These are phyloP conservation scores for Lethrus apterus DNA, from an alignment of 1,140 invertebrate genomes.

Conservation along the genomic window DNA sequence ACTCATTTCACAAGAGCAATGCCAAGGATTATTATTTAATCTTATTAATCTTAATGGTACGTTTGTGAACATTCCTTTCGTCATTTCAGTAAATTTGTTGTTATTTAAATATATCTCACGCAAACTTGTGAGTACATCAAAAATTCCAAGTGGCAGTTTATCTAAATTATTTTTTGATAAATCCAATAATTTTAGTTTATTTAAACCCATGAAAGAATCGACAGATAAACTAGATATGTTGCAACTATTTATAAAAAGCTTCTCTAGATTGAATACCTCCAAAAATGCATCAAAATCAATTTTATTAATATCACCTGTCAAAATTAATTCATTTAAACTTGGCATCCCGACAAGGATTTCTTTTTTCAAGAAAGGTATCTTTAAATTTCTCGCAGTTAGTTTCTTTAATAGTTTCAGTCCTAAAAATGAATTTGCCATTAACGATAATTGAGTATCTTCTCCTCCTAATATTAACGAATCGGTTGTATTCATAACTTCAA, in stretches of 20 bases:
- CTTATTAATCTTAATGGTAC: slow-evolving; percentile 49
- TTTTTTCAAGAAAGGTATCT: slow-evolving; percentile 49
- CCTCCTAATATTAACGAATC: slow-evolving; percentile 53
- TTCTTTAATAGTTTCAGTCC: slow-evolving; percentile 49
- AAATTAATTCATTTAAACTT: slow-evolving; percentile 44
- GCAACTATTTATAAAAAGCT: slow-evolving; percentile 54
- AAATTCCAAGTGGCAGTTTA: slow-evolving; percentile 51
- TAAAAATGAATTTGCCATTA: slow-evolving; percentile 55
- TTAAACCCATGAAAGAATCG: slow-evolving; percentile 59
- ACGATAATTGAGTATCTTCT: slow-evolving; percentile 43
- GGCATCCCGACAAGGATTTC: slow-evolving; percentile 54
- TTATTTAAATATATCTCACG: slow-evolving; percentile 53
- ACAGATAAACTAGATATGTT: slow-evolving; percentile 56
- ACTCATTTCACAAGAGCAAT: slow-evolving; percentile 58
- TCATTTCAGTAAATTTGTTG: slow-evolving; percentile 52
- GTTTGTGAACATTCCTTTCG: slow-evolving; percentile 49
- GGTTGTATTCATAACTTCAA: slow-evolving; percentile 64
- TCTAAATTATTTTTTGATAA: slow-evolving; percentile 55
- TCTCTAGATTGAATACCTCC: slow-evolving; percentile 50
- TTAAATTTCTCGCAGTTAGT: slow-evolving; percentile 51
- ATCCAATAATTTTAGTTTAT: slow-evolving; percentile 51
- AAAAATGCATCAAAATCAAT: slow-evolving; percentile 63
- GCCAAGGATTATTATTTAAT: slow-evolving; percentile 60
- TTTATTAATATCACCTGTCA: slow-evolving; percentile 49
- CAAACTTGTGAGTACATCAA: slow-evolving; percentile 53